Evolutionary conservation across 37 sponge, comb jelly and placozoan species (phyloP).

Genomic region (Agelas oroides): DNA sequence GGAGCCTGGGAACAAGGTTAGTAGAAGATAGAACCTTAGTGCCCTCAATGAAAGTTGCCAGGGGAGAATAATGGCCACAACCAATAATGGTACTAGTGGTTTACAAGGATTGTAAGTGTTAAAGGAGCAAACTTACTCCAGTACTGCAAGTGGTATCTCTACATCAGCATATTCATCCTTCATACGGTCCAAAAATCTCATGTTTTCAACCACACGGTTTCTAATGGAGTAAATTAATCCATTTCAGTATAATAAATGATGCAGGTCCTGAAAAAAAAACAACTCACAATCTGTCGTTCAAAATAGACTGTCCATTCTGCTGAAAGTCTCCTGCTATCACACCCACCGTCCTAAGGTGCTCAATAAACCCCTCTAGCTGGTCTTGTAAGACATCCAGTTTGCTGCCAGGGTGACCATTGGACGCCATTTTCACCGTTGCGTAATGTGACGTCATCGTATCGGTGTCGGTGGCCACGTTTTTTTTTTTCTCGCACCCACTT

Average conservation of each 20-base stretch:
- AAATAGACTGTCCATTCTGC: slow-evolving; percentile 59
- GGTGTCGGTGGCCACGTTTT: neutral
- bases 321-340: slow-evolving; percentile 87
- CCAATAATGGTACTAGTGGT: too few species aligned
- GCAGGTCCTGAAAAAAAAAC: too few species aligned
- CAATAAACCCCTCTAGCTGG: slow-evolving; percentile 70
- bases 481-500: neutral
- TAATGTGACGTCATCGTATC: neutral
- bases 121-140: slow-evolving; percentile 49
- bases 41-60: too few species aligned
- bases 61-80: too few species aligned
- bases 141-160: slow-evolving; percentile 68
- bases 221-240: slow-evolving; percentile 14
- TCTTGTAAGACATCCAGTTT: slow-evolving; percentile 61
- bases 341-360: slow-evolving; percentile 76
- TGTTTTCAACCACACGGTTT: slow-evolving; percentile 65
- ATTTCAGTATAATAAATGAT: too few species aligned
- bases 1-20: too few species aligned
- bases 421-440: slow-evolving; percentile 36
- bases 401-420: slow-evolving; percentile 3
- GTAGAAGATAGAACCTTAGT: too few species aligned
- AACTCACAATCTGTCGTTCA: slow-evolving; percentile 76
- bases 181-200: slow-evolving; percentile 52
- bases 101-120: too few species aligned
- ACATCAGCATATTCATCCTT: slow-evolving; percentile 68